Percentiles rank a stretch among this genome's conserved stretches.
These are phyloP conservation scores for Mus spretus DNA, from an alignment of 2,797 vertebrate species.

Conservation along the genomic window DNA sequence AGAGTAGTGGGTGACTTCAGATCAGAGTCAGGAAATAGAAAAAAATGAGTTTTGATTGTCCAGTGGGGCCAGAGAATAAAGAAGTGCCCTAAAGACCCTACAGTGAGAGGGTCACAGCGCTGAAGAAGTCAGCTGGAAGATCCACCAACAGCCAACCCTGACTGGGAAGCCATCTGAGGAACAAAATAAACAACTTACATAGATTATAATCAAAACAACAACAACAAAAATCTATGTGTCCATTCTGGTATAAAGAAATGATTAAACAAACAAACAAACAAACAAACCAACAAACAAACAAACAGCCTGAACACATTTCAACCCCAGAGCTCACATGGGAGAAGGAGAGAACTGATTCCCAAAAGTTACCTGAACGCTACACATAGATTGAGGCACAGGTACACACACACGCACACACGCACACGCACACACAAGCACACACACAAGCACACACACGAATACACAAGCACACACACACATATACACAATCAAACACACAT, in stretches of 20 bases:
- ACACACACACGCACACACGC: not conserved
- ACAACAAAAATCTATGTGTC: constrained; percentile 9
- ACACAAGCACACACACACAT: not conserved
- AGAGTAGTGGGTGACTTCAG: not conserved
- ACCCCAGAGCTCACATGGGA: not conserved
- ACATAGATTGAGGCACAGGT: not conserved
- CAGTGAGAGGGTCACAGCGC: not conserved
- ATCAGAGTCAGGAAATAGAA: not conserved
- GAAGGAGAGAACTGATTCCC: not conserved
- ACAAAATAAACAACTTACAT: not conserved
- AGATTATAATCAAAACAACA: constrained; percentile 26
- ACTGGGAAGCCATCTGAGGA: constrained; percentile 35
- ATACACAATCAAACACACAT: too few relatives aligned
- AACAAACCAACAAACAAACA: not conserved
- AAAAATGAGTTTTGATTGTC: too few relatives aligned
- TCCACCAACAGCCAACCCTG: not conserved
- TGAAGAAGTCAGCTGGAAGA: not conserved
- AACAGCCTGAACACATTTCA: not conserved
- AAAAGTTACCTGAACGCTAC: not conserved
- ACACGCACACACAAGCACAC: not conserved
- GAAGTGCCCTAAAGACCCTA: not conserved
- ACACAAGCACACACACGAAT: not conserved
- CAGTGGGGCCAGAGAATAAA: not conserved
- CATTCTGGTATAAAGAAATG: not conserved
- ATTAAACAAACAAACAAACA: not conserved